Evolutionary conservation across 2,888 invertebrate species (phyloP), one percentile per base, ranked within the genome.

Genomic region (Drosophila cracens): DNA sequence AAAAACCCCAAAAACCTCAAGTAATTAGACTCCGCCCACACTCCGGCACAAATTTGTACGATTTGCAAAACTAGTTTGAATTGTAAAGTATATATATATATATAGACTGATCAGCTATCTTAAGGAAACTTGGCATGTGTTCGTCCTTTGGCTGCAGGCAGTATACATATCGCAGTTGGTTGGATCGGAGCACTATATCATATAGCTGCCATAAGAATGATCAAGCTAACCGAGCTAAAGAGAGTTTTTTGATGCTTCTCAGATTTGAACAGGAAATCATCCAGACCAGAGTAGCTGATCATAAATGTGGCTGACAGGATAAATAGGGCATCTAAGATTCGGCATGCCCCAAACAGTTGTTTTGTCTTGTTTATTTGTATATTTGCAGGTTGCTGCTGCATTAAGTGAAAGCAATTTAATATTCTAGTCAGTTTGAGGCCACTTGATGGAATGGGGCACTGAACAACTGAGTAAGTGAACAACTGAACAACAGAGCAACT

Each of bases 361-460:
- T 29, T 21, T 21, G 16, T 8, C 13, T 27, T 21, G 7, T 27
- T 18, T 27, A 25, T 48, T 49, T 59, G 36, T 53, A 53, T 40
- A 54, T 16, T 18, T 29, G 25, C 25, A 48, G 25, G 13, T 59
- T 69, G 69, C 54, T 73, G 80, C 74, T 70, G 77, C 77, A 85
- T 82, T 85, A 85, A 89, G 85, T 87, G 80, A 89, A 80, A 33
- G 33, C 21, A n/a, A 53, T 53, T 36, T n/a, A 13, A 51, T 51
- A n/a, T n/a, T 27, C 27, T 13, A 36, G 11, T 54, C 36, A 27
- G 25, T 36, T 54, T 25, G 25, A 54, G 25, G 67, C 43, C 68
- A 81, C 67, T 78, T 75, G 88, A 87, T 83, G 1, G 4, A 25
- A 25, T 8, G 46, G 16, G 8, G 3, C 13, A 21, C 46, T 21